Evolutionary conservation across 2,888 invertebrate species (phyloP).

Genomic region (Drosophila pullipes): DNA sequence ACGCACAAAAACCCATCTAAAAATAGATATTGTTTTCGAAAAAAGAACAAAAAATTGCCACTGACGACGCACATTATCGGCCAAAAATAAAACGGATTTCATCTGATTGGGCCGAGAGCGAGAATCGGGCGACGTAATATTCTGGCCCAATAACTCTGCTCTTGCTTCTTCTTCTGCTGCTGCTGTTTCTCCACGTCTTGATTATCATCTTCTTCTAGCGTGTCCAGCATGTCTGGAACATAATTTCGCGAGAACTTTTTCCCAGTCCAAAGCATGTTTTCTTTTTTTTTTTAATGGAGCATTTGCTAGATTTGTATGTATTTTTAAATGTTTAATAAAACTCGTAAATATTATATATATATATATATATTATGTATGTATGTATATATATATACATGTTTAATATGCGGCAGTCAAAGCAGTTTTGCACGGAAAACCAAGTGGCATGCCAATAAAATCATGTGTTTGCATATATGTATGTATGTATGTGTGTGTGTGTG

Average conservation of each 20-base stretch:
- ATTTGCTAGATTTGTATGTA: conserved; percentile 26
- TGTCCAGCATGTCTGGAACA: conserved; percentile 2
- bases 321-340: conserved; percentile 68
- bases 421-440: conserved; percentile 75
- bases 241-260: neutral
- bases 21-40: conserved; percentile 74
- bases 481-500: neutral
- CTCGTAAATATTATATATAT: conserved; percentile 64
- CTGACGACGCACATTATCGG: conserved; percentile 76
- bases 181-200: neutral
- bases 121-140: conserved; percentile 49
- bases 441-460: conserved; percentile 78
- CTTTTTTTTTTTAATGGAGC: neutral
- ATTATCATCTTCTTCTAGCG: neutral
- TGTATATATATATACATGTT: conserved; percentile 20
- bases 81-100: conserved; percentile 67
- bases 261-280: neutral
- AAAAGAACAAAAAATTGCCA: conserved; percentile 61
- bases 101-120: conserved; percentile 27
- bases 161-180: neutral
- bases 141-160: conserved; percentile 22
- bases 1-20: conserved; percentile 74
- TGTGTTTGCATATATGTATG: conserved; percentile 38
- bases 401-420: conserved; percentile 36
- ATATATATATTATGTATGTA: neutral